Evolutionary conservation across 2,888 invertebrate genomes (phyloP), one percentile per base, ranked within the genome.

Genomic region (Erpobdella octoculata): DNA sequence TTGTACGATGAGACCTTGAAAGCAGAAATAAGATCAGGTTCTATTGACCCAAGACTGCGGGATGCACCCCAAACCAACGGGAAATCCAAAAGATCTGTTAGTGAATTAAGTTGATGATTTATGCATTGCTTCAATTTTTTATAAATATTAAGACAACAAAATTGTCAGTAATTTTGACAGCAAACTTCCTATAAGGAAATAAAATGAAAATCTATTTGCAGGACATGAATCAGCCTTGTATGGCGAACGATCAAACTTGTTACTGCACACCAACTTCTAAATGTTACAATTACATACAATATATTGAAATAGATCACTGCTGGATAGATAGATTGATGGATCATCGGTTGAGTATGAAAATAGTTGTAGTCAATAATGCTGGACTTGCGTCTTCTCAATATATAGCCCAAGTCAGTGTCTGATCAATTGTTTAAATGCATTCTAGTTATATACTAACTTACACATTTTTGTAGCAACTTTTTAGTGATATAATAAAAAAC

Each of bases 231-330:
- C 31, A 35, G n/a, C 33, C 31, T 2, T 62, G 62, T 31, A 62
- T 18, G 25, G 35, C 9, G 8, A 35, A 9, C 37, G 70, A 70
- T 53, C 21, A 28, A 18, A 70, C 33, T 38, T 70, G 70, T 31
- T 70, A 70, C 36, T 70, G 70, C 36, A 58, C 28, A n/a, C 31
- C 36, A n/a, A 15, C 33, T 12, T 53, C 58, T 15, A 21, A 35
- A 15, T 70, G 70, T 33, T 70, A 58, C 36, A n/a, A 70, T 53
- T 48, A 58, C 21, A 36, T 35, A 21, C 70, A 70, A 70, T 25
- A 28, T 25, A 37, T 70, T 35, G 35, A 33, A 28, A 59, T 70
- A 25, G 70, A 70, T 33, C 48, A 70, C 59, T 70, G 70, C 21
- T 28, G 15, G 18, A 53, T 70, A 8, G 70, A 70, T 25, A 53